These are phyloP conservation scores for Corynorhinus townsendii DNA, from an alignment of 2,113 vertebrate species.

Conservation along the genomic window DNA sequence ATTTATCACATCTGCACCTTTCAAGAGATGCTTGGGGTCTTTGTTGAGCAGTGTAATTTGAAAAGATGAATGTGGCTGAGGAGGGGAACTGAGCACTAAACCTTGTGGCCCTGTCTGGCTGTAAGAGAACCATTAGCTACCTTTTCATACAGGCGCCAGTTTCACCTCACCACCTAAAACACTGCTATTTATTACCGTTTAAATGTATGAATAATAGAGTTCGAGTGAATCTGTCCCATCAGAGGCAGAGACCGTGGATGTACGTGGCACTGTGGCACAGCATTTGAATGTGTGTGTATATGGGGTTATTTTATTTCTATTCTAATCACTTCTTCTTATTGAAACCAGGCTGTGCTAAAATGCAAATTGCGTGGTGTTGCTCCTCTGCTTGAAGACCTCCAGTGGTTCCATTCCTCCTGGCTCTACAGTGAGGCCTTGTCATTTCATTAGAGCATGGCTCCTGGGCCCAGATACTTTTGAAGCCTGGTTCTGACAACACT, in stretches of 20 bases:
- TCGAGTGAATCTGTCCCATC: not conserved
- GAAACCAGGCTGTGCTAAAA: not conserved
- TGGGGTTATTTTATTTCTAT: not conserved
- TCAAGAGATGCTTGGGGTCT: not conserved
- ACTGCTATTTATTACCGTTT: not conserved
- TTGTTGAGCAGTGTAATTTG: not conserved
- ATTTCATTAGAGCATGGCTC: rapidly evolving
- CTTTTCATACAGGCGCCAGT: not conserved
- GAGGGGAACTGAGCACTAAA: not conserved
- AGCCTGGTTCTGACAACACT: not conserved
- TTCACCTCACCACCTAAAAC: not conserved
- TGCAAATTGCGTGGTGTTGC: rapidly evolving
- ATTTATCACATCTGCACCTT: not conserved
- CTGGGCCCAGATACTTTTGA: not conserved
- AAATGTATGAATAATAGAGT: not conserved
- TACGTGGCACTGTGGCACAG: rapidly evolving
- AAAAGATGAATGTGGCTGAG: not conserved
- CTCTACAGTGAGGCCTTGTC: not conserved
- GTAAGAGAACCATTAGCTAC: not conserved
- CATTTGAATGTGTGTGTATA: not conserved
- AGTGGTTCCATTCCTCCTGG: not conserved
- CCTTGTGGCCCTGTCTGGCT: not conserved
- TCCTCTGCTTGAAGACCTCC: not conserved
- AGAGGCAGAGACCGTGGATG: not conserved
- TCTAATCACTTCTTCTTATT: not conserved